These are phyloP conservation scores for Drosophila planitibia DNA, from an alignment of 2,888 invertebrate genomes.

Conservation along the genomic window DNA sequence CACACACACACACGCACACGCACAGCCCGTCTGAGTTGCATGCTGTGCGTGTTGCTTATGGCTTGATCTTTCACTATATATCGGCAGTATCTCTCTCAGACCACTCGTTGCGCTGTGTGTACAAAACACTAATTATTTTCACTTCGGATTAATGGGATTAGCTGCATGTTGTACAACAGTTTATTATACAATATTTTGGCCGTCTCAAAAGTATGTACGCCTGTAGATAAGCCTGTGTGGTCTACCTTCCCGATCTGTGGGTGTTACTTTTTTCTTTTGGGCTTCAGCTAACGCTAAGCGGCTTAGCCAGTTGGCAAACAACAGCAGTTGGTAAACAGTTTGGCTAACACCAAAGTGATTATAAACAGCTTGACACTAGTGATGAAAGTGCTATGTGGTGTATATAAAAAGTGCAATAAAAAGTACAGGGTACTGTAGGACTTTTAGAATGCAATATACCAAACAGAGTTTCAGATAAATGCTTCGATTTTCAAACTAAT, in stretches of 20 bases:
- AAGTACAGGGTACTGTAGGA: background rate
- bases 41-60: conserved; percentile 33
- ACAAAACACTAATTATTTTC: conserved; percentile 83
- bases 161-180: conserved; percentile 76
- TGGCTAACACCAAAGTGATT: conserved; percentile 11
- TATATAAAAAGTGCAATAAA: background rate
- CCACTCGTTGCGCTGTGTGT: conserved; percentile 67
- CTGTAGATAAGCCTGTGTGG: conserved; percentile 28
- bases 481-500: background rate
- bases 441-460: background rate
- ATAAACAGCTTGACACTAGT: conserved; percentile 4
- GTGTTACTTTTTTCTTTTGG: conserved; percentile 14
- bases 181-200: conserved; percentile 77
- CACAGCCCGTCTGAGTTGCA: conserved; percentile 21
- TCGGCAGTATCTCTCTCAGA: conserved; percentile 1
- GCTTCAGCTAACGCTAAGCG: conserved; percentile 40
- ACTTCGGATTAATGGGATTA: conserved; percentile 83
- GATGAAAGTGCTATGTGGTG: too few relatives aligned
- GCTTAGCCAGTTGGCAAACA: conserved; percentile 46
- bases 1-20: background rate
- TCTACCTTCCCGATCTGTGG: conserved; percentile 17
- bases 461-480: background rate
- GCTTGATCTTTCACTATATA: conserved; percentile 39
- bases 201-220: conserved; percentile 14
- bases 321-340: conserved; percentile 43